Conservation (phyloP, 2,797 vertebrate genomes). For the Pteropus rufus region DNA sequence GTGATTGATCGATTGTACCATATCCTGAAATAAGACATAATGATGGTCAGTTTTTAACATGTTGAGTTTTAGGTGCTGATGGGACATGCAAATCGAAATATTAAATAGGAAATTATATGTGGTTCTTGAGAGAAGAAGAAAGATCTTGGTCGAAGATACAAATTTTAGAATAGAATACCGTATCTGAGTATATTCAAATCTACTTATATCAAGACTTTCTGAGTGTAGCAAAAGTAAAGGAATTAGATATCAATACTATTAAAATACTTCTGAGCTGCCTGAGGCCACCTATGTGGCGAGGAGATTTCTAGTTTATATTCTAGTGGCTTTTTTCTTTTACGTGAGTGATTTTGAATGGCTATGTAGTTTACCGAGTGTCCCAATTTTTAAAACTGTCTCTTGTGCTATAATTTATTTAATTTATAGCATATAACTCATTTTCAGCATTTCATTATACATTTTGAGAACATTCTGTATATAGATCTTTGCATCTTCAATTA, state of each 20-base stretch:
- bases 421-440: neutral
- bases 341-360: neutral
- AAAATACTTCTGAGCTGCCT: neutral
- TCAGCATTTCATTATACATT: neutral
- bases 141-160: neutral
- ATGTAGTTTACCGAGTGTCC: neutral
- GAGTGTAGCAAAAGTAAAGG: neutral
- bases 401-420: neutral
- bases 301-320: neutral
- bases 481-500: neutral
- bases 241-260: neutral
- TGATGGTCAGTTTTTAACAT: neutral
- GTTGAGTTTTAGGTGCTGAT: neutral
- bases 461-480: neutral
- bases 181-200: neutral
- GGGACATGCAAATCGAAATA: neutral
- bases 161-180: neutral
- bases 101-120: neutral
- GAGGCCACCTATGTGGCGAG: neutral
- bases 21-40: neutral
- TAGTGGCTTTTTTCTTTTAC: neutral
- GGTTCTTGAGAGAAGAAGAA: neutral
- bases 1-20: neutral
- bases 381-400: neutral
- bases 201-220: neutral